Percentiles rank a stretch among this genome's conserved stretches.
phyloP scores from a whole-genome alignment of 2,888 invertebrate species.

The Leptopilina drosophilae region DNA sequence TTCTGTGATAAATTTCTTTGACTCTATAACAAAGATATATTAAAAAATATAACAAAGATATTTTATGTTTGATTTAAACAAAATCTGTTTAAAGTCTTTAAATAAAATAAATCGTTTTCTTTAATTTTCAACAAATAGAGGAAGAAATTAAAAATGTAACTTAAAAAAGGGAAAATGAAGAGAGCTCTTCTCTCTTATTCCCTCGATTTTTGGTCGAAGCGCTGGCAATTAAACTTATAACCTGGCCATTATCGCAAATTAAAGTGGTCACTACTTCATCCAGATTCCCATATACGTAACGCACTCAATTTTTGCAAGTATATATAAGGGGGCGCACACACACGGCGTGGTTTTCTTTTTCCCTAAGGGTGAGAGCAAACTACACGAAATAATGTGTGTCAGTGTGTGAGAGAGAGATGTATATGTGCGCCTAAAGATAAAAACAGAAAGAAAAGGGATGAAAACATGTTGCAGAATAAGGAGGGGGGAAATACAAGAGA shows the following conservation, averaged over 20 bases:
- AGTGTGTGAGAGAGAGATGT: background rate
- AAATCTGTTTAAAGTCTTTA: too few relatives aligned
- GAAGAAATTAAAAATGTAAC: too few relatives aligned
- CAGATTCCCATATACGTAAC: slow-evolving; percentile 64
- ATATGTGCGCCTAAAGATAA: background rate
- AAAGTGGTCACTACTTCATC: slow-evolving; percentile 65
- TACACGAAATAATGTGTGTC: too few relatives aligned
- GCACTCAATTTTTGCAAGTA: slow-evolving; percentile 62
- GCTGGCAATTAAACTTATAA: slow-evolving; percentile 69
- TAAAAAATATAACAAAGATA: too few relatives aligned
- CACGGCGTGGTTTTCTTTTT: slow-evolving; percentile 55
- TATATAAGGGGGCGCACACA: slow-evolving; percentile 26
- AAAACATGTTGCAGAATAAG: slow-evolving; percentile 24
- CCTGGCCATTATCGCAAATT: slow-evolving; percentile 66
- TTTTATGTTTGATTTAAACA: too few relatives aligned
- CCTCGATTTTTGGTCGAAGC: slow-evolving; percentile 52
- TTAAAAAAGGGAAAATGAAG: too few relatives aligned
- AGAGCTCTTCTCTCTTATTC: background rate
- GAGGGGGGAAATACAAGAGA: slow-evolving; percentile 43
- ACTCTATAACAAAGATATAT: too few relatives aligned
- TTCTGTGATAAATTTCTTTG: too few relatives aligned
- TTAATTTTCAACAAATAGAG: too few relatives aligned
- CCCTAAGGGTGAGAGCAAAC: slow-evolving; percentile 50
- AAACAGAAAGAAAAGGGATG: slow-evolving; percentile 14
- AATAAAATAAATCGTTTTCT: too few relatives aligned